Conservation (phyloP, 2,888 invertebrate genomes). For the Drosophila rubida region DNA sequence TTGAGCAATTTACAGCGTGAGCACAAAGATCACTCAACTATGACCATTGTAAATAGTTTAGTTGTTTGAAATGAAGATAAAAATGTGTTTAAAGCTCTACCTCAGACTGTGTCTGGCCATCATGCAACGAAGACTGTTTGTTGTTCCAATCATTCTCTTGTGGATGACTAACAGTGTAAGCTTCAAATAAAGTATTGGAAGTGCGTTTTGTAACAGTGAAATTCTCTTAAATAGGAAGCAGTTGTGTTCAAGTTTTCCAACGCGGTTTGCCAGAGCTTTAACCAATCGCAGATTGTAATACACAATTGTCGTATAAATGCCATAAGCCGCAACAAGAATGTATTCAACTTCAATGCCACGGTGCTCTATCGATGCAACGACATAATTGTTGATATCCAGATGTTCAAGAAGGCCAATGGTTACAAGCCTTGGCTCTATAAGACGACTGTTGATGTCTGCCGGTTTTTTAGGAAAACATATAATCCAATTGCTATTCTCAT, state of each 20-base stretch:
- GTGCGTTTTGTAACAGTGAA: not conserved
- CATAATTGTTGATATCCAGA: not conserved
- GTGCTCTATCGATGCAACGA: not conserved
- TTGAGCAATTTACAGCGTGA: no score
- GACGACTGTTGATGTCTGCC: not conserved
- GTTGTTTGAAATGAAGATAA: no score
- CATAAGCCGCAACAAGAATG: not conserved
- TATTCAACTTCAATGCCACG: not conserved
- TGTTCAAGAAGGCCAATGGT: not conserved
- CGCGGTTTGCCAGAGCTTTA: not conserved
- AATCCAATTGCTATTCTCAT: not conserved
- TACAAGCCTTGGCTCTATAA: not conserved
- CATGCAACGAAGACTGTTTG: no score
- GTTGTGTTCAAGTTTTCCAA: not conserved
- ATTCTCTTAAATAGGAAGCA: not conserved
- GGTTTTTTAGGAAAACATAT: not conserved
- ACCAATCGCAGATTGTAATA: not conserved
- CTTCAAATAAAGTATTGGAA: not conserved
- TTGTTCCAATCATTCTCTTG: no score
- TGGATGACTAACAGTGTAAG: no score
- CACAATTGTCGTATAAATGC: not conserved
- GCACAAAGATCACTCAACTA: no score
- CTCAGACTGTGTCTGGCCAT: no score
- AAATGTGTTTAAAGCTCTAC: no score
- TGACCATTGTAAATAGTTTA: no score